These are phyloP conservation scores for Arvicanthis niloticus DNA, from an alignment of 2,113 vertebrate species.

Conservation along the genomic window DNA sequence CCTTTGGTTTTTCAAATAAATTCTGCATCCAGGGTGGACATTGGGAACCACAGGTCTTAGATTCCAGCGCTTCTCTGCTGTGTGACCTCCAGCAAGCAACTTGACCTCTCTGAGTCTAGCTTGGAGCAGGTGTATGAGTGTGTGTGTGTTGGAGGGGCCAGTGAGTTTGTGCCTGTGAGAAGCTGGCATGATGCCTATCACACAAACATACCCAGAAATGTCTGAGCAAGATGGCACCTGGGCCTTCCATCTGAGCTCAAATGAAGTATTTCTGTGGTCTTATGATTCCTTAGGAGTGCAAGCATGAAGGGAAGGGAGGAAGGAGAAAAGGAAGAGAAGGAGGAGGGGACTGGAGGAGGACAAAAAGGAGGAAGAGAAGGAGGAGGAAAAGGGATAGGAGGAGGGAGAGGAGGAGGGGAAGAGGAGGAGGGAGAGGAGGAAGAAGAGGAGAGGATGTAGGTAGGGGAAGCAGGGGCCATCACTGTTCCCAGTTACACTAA, in stretches of 20 bases:
- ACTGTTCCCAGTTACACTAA: not conserved
- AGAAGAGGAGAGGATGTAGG: not conserved
- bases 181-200: not conserved
- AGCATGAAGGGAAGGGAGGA: not conserved
- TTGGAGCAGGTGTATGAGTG: no score
- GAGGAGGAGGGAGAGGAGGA: not conserved
- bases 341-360: rapidly evolving
- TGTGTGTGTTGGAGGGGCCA: not conserved
- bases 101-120: constrained; percentile 2
- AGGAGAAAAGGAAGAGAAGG: not conserved
- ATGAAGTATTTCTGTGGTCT: not conserved
- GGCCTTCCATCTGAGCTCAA: not conserved
- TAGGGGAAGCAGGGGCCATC: not conserved
- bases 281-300: not conserved
- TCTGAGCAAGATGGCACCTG: not conserved
- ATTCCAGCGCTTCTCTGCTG: not conserved
- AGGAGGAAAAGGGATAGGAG: not conserved
- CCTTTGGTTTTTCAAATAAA: not conserved
- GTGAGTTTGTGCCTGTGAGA: not conserved
- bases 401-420: rapidly evolving
- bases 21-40: not conserved
- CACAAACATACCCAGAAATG: not conserved
- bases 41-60: not conserved
- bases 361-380: not conserved
- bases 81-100: not conserved